A percentile compares a stretch with the other conserved stretches of the same genome.
Conservation (phyloP, 2,113 vertebrate species). For the Clinocottus analis region DNA sequence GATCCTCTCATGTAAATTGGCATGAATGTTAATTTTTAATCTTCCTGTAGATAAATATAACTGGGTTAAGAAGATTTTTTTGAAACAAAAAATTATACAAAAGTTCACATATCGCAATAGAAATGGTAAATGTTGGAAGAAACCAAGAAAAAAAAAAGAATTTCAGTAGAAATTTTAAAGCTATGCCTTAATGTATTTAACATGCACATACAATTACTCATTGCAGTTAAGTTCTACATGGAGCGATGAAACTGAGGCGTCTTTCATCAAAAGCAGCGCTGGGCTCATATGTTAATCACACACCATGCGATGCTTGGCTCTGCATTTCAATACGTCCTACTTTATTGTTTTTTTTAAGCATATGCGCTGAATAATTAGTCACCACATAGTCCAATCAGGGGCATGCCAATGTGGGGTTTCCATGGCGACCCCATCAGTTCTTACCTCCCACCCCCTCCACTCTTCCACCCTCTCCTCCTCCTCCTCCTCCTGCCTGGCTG, state of each 20-base stretch:
- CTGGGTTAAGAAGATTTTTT: not conserved
- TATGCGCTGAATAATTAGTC: conserved; percentile 83
- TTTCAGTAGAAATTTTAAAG: not conserved
- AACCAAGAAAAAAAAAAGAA: not conserved
- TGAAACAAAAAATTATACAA: not conserved
- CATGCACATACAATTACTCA: conserved; percentile 2
- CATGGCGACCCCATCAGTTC: conserved; percentile 77
- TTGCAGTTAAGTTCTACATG: not conserved
- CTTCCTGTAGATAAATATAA: not conserved
- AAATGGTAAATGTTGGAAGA: not conserved
- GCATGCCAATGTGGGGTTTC: conserved; percentile 78
- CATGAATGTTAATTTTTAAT: not conserved
- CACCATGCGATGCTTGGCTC: conserved; percentile 65
- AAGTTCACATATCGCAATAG: not conserved
- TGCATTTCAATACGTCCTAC: conserved; percentile 81
- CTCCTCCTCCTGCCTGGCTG: conserved; percentile 44
- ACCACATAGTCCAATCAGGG: conserved; percentile 80
- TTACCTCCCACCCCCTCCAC: conserved; percentile 19
- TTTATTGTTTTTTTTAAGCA: conserved; percentile 82
- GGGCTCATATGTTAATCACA: conserved; percentile 75
- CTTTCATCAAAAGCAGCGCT: conserved; percentile 48
- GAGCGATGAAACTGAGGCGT: conserved; percentile 24
- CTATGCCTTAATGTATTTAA: not conserved
- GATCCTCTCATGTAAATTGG: conserved; percentile 15
- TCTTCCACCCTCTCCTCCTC: conserved; percentile 22